Percentiles rank a stretch among this genome's conserved stretches.
Conservation (phyloP, 2,797 vertebrate genomes). For the Ibycter americanus region DNA sequence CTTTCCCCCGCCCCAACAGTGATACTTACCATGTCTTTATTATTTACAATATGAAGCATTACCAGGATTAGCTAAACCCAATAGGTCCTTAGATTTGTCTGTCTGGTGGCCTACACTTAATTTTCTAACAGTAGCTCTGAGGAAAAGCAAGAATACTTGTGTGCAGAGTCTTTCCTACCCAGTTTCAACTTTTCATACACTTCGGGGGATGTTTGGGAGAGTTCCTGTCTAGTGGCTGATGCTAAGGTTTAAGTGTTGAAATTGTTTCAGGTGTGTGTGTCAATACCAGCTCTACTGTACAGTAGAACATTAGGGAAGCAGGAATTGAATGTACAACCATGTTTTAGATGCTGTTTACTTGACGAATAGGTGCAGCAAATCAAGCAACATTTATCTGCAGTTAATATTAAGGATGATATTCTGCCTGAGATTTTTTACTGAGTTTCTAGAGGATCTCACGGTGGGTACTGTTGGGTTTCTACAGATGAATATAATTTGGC, state of each 20-base stretch:
- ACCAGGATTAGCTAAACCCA: neutral
- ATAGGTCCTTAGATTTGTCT: neutral
- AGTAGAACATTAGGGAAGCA: neutral
- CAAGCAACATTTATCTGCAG: neutral
- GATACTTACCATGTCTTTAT: neutral
- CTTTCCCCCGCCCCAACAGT: neutral
- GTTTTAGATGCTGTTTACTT: neutral
- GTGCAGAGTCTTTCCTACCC: neutral
- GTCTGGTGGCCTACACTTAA: neutral
- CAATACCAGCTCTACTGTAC: neutral
- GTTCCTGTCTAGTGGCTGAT: neutral
- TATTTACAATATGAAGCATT: neutral
- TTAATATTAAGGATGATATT: neutral
- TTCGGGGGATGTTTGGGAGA: neutral
- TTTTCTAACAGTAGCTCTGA: neutral
- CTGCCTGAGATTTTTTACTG: neutral
- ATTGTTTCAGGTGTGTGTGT: neutral
- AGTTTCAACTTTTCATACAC: neutral
- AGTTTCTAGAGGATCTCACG: neutral
- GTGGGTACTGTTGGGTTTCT: neutral
- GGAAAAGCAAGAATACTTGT: fast-evolving
- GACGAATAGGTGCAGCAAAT: neutral
- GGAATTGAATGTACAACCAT: neutral
- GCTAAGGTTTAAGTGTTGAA: neutral
- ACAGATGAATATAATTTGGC: neutral